Percentiles rank a stretch among this genome's conserved stretches.
phyloP scores from a whole-genome alignment of 2,888 invertebrate species.

The Melieria crassipennis region DNA sequence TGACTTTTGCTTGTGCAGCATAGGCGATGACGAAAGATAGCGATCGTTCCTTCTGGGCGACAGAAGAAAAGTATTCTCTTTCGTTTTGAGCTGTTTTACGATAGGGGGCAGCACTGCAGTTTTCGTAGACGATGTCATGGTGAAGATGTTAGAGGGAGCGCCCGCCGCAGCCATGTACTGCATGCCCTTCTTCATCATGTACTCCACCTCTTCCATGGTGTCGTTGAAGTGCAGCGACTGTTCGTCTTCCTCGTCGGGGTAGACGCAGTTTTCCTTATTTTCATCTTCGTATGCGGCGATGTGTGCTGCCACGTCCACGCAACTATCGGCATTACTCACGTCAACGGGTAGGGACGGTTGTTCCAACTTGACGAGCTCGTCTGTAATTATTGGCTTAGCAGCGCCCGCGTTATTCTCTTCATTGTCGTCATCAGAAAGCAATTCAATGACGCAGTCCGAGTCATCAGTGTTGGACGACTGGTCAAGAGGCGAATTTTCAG shows the following conservation, averaged over 20 bases:
- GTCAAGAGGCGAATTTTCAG: neutral
- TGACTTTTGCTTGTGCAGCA: slow-evolving; percentile 33
- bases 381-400: neutral
- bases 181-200: slow-evolving; percentile 53
- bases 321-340: neutral
- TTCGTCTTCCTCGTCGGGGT: slow-evolving; percentile 20
- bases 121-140: neutral
- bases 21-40: slow-evolving; percentile 39
- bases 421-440: slow-evolving; percentile 14
- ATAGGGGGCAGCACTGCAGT: neutral
- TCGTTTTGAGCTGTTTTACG: neutral
- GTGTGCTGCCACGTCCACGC: slow-evolving; percentile 19
- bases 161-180: slow-evolving; percentile 26
- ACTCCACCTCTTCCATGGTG: slow-evolving; percentile 66
- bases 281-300: slow-evolving; percentile 27
- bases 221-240: slow-evolving; percentile 63
- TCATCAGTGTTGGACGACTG: neutral
- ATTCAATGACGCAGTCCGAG: slow-evolving; percentile 20
- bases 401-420: neutral
- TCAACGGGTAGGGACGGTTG: neutral
- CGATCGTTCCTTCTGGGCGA: slow-evolving; percentile 43
- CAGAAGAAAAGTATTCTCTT: slow-evolving; percentile 23
- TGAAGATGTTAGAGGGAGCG: neutral
- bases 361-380: neutral
- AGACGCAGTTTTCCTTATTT: slow-evolving; percentile 49